Evolutionary conservation across 1,140 invertebrate genomes (phyloP).

Genomic region (Vanessa atalanta): DNA sequence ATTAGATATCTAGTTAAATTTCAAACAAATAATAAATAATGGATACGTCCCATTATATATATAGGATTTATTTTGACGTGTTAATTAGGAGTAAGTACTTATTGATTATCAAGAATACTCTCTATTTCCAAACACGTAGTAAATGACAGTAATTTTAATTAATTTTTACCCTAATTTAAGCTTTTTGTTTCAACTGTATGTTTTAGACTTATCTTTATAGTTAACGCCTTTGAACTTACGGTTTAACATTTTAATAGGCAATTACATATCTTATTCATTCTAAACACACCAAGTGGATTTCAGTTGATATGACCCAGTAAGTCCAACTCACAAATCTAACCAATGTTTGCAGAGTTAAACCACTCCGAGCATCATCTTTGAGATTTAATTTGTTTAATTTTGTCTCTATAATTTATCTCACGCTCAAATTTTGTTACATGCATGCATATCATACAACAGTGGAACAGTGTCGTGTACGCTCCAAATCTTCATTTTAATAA

Average conservation of each 20-base stretch:
- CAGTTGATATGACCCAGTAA: neutral
- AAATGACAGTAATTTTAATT: neutral
- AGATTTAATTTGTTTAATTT: no score
- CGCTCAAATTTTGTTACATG: no score
- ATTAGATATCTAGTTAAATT: no score
- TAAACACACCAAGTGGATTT: neutral
- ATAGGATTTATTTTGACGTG: neutral
- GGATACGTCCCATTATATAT: no score
- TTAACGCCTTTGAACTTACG: neutral
- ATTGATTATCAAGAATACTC: neutral
- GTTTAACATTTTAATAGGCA: conserved; percentile 1
- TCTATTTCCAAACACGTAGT: neutral
- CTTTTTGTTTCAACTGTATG: neutral
- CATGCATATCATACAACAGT: no score
- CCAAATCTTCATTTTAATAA: no score
- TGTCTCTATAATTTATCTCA: no score
- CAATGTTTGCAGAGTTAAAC: no score
- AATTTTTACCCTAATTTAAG: no score
- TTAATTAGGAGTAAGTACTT: neutral
- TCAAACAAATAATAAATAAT: neutral
- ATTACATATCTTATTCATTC: neutral
- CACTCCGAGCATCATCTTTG: no score
- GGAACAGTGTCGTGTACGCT: no score
- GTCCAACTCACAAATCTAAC: no score
- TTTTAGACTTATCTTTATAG: neutral